These are phyloP conservation scores for Myrmecobius fasciatus DNA, from an alignment of 2,113 vertebrate genomes.

Conservation along the genomic window DNA sequence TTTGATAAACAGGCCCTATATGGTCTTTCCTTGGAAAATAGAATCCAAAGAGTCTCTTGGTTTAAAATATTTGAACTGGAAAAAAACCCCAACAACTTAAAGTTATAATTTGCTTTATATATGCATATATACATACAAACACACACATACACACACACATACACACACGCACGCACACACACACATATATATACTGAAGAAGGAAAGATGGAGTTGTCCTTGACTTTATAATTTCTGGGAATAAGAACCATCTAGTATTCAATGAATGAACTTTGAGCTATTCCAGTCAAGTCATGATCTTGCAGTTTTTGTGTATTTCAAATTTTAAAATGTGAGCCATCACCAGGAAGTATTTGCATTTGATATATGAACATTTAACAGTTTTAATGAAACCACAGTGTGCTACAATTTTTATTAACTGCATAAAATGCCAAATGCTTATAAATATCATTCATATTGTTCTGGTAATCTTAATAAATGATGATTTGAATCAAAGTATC, in stretches of 20 bases:
- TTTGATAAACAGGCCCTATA: neutral
- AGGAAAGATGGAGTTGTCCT: neutral
- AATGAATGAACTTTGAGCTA: neutral
- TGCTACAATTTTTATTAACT: conserved; percentile 28
- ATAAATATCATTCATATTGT: conserved; percentile 2
- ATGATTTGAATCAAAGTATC: neutral
- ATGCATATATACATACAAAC: too few relatives aligned
- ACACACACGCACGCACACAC: too few relatives aligned
- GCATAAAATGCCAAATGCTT: conserved; percentile 27
- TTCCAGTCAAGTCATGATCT: neutral
- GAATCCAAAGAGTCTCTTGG: neutral
- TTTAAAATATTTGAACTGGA: neutral
- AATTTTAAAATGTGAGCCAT: conserved; percentile 16
- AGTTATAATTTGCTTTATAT: neutral
- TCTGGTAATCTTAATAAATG: conserved; percentile 43
- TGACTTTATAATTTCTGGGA: conserved; percentile 20
- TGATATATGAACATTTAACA: conserved; percentile 20
- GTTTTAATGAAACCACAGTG: conserved; percentile 9
- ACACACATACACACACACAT: too few relatives aligned
- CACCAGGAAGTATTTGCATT: neutral
- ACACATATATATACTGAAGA: too few relatives aligned
- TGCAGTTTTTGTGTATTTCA: conserved; percentile 1
- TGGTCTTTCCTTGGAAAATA: neutral
- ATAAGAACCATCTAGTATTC: neutral
- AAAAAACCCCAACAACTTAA: neutral